Conservation (phyloP, 2,797 vertebrate species). For the Gymnocypris eckloni region DNA sequence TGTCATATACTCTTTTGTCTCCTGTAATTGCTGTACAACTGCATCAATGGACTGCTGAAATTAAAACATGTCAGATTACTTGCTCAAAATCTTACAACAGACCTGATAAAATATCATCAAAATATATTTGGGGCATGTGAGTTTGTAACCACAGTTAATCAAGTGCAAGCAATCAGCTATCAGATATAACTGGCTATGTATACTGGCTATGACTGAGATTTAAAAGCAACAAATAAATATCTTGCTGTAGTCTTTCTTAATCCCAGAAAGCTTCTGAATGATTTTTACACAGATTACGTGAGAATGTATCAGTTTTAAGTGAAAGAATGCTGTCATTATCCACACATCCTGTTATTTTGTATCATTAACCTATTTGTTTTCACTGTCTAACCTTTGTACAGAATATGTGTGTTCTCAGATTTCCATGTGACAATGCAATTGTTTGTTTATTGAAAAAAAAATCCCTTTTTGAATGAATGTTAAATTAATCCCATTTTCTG, state of each 20-base stretch:
- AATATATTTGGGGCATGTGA: conserved; percentile 42
- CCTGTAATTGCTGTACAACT: conserved; percentile 68
- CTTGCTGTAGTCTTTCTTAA: conserved; percentile 53
- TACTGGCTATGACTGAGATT: conserved; percentile 46
- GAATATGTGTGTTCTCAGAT: conserved; percentile 23
- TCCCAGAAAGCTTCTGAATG: conserved; percentile 54
- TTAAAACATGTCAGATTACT: conserved; percentile 21
- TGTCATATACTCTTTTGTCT: conserved; percentile 77
- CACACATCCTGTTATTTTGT: conserved; percentile 23
- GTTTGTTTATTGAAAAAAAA: conserved; percentile 54
- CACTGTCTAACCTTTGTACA: neutral
- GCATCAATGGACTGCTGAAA: conserved; percentile 61
- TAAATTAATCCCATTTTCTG: conserved; percentile 44
- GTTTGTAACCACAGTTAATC: conserved; percentile 41
- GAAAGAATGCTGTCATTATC: conserved; percentile 36
- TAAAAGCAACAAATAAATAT: conserved; percentile 49
- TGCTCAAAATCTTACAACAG: conserved; percentile 40
- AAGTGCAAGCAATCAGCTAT: conserved; percentile 41
- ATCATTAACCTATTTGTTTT: conserved; percentile 26
- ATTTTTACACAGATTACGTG: conserved; percentile 44
- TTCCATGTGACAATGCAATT: neutral
- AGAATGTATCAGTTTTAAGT: conserved; percentile 31
- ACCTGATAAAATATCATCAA: conserved; percentile 17
- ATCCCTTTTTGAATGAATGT: conserved; percentile 3
- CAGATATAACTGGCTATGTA: conserved; percentile 35